Conservation (phyloP, 2,113 vertebrate species). For the Trogon surrucura region DNA sequence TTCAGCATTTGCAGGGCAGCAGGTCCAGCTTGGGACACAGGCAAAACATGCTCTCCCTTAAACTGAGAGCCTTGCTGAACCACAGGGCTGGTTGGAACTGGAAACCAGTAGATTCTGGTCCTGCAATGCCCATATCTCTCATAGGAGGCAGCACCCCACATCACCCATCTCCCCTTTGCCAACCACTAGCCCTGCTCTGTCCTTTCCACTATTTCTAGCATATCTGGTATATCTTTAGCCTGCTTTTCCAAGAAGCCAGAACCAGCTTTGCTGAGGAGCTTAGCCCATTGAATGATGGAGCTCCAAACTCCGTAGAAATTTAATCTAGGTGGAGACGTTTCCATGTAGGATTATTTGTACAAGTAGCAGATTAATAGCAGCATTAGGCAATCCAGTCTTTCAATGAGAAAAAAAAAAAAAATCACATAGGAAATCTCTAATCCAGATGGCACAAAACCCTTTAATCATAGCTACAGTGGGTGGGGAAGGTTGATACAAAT, state of each 20-base stretch:
- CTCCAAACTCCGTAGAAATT: neutral
- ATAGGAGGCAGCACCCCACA: rapidly evolving
- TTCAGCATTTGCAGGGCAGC: neutral
- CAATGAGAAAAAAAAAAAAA: neutral
- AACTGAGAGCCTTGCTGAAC: neutral
- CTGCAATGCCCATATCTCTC: neutral
- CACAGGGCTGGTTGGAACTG: neutral
- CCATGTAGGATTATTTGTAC: neutral
- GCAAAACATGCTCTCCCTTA: neutral
- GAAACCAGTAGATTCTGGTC: neutral
- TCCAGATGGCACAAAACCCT: neutral
- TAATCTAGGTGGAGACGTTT: neutral
- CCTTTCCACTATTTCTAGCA: neutral
- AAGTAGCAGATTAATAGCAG: neutral
- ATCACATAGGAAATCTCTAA: neutral
- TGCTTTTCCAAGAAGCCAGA: neutral
- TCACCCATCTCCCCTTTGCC: neutral
- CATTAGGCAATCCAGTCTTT: neutral
- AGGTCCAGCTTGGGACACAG: neutral
- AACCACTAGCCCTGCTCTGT: neutral
- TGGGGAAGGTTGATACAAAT: neutral
- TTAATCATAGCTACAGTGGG: neutral
- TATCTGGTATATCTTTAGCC: no score
- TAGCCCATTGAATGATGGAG: neutral
- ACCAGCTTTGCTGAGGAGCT: neutral